Evolutionary conservation across 2,113 vertebrate species (phyloP).

Genomic region (Oreotrochilus melanogaster): DNA sequence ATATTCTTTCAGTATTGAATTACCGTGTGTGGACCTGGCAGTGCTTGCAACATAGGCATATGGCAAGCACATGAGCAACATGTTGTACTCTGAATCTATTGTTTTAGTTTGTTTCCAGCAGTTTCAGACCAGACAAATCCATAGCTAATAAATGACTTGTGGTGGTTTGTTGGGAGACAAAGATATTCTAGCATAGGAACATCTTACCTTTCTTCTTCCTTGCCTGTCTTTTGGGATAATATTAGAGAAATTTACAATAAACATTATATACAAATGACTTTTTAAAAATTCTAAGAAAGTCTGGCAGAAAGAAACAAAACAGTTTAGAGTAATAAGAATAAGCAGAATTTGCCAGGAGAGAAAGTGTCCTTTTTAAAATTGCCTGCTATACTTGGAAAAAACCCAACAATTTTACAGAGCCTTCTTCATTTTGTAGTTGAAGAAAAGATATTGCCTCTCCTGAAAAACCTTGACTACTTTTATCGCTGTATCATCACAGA

Average conservation of each 20-base stretch:
- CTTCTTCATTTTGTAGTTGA: neutral
- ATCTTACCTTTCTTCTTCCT: neutral
- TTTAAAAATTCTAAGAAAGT: neutral
- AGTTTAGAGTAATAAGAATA: neutral
- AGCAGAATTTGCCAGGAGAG: neutral
- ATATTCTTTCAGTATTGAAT: constrained; percentile 73
- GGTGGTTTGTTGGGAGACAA: constrained; percentile 5
- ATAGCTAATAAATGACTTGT: constrained; percentile 37
- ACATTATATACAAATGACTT: neutral
- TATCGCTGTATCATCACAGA: neutral
- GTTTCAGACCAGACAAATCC: constrained; percentile 45
- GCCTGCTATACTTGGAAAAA: neutral
- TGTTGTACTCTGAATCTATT: constrained; percentile 56
- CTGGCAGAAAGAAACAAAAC: neutral
- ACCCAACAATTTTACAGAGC: neutral
- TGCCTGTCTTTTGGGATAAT: neutral
- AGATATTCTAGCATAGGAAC: neutral
- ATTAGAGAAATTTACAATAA: neutral
- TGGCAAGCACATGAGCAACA: constrained; percentile 73
- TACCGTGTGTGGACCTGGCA: constrained; percentile 66
- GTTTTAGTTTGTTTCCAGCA: constrained; percentile 72
- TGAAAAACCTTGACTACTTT: neutral
- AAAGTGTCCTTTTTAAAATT: neutral
- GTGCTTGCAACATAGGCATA: constrained; percentile 63
- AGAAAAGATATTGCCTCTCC: neutral